Base-by-base conservation (phyloP, 1,140 invertebrate species). In the Octopus sinensis region DNA sequence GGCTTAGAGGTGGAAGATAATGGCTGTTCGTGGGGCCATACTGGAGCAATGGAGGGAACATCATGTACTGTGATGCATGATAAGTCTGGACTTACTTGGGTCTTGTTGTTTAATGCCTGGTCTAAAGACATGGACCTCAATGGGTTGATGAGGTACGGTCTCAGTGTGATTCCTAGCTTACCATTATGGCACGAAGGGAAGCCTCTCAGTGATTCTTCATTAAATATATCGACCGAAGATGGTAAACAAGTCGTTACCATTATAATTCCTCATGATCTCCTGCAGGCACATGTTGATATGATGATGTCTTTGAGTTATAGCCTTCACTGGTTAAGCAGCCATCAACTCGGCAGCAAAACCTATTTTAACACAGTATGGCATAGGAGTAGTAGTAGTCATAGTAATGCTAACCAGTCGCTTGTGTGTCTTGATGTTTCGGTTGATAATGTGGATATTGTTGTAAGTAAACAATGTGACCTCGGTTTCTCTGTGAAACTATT, bases 41-140 rank as follows among this genome's bases (percentile, higher is more conserved):
- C 88, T 13, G 89, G 89, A 0, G 85, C 85, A 17, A 88, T 90
- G 86, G 89, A 90, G 52, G 89, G 89, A 0, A 87, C 88, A 12
- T 86, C 87, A 13, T 82, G 84, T 9, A 88, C 86, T 23, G 78
- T 88, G 23, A 81, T 84, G 43, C 85, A 85, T 77, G 82, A 88
- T 56, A 83, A 84, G 52, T 83, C 81, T 82, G 88, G 88, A 12
- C 76, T 87, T 9, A 85, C 85, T 9, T 90, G 89, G 89, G 85
- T 84, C 13, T 82, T 88, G 6, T 80, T 89, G 9, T 82, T 88
- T 30, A 90, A 90, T 79, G 82, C 87, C 54, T 88, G 88, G 85
- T 79, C 88, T 6, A 83, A 84, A 30, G 88, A 89, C 68, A 86
- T 83, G 77, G 89, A 90, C 81, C 79, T 90, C n/a, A 86, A 87